Evolutionary conservation across 2,797 vertebrate species (phyloP).

Genomic region (Balearica regulorum): DNA sequence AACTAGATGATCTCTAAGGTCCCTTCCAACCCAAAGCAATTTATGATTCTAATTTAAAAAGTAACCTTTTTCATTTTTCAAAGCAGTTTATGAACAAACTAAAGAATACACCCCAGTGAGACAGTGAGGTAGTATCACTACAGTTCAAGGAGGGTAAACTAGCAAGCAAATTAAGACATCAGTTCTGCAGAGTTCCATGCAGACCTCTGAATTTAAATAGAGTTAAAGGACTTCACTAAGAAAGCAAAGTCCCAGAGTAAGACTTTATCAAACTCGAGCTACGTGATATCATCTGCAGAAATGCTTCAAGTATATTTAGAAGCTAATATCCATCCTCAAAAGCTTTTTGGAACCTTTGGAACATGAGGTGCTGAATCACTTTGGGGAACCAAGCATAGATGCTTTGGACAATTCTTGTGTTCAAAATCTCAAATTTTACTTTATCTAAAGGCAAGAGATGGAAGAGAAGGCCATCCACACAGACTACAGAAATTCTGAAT

Average conservation of each 20-base stretch:
- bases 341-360: neutral
- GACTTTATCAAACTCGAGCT: fast-evolving
- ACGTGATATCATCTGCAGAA: neutral
- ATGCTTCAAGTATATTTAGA: neutral
- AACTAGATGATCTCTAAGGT: too few relatives aligned
- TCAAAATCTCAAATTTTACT: neutral
- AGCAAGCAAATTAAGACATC: neutral
- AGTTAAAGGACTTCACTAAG: neutral
- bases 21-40: too few relatives aligned
- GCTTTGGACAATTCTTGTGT: neutral
- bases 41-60: neutral
- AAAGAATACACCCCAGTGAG: neutral
- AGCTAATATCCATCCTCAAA: neutral
- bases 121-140: neutral
- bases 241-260: neutral
- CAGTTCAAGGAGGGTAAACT: neutral
- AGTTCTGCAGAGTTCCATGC: neutral
- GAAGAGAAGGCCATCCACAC: neutral
- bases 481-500: neutral
- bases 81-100: neutral
- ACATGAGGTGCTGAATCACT: neutral
- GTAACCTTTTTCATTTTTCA: neutral
- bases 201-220: neutral
- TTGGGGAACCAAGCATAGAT: neutral
- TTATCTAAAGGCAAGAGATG: neutral